A percentile compares a stretch with the other conserved stretches of the same genome.
Conservation (phyloP, 2,888 invertebrate species). For the Bedellia somnulentella region DNA sequence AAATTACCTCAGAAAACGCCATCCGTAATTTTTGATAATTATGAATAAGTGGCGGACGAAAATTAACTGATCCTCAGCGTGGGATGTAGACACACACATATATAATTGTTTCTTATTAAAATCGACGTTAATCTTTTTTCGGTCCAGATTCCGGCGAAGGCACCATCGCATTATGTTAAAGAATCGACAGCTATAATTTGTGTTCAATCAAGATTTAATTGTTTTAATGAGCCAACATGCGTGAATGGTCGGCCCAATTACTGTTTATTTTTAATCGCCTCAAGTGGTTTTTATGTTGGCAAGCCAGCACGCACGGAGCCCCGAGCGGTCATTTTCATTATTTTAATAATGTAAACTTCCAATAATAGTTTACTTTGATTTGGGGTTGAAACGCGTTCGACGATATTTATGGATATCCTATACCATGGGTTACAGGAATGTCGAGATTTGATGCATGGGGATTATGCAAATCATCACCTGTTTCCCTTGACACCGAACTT, state of each 20-base stretch:
- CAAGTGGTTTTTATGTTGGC: conserved; percentile 59
- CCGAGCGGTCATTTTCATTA: conserved; percentile 58
- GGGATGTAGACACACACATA: conserved; percentile 46
- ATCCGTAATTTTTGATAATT: conserved; percentile 58
- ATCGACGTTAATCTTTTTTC: conserved; percentile 57
- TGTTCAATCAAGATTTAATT: conserved; percentile 63
- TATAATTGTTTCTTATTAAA: conserved; percentile 62
- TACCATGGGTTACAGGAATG: no score
- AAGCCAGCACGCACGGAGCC: conserved; percentile 53
- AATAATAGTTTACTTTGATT: conserved; percentile 62
- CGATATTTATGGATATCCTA: conserved; percentile 51
- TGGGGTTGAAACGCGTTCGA: conserved; percentile 57
- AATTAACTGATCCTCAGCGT: conserved; percentile 48
- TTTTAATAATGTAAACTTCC: conserved; percentile 62
- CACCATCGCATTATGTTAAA: conserved; percentile 54
- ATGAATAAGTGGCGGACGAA: conserved; percentile 35
- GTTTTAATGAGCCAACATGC: conserved; percentile 61
- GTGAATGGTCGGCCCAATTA: conserved; percentile 61
- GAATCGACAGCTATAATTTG: conserved; percentile 62
- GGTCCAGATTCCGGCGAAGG: conserved; percentile 49
- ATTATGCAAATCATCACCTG: no score
- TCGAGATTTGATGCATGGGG: no score
- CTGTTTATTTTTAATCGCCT: conserved; percentile 63
- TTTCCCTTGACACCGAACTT: no score
- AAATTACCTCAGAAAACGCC: conserved; percentile 41